Conservation (phyloP, 1,140 invertebrate genomes). For the Orussus abietinus region DNA sequence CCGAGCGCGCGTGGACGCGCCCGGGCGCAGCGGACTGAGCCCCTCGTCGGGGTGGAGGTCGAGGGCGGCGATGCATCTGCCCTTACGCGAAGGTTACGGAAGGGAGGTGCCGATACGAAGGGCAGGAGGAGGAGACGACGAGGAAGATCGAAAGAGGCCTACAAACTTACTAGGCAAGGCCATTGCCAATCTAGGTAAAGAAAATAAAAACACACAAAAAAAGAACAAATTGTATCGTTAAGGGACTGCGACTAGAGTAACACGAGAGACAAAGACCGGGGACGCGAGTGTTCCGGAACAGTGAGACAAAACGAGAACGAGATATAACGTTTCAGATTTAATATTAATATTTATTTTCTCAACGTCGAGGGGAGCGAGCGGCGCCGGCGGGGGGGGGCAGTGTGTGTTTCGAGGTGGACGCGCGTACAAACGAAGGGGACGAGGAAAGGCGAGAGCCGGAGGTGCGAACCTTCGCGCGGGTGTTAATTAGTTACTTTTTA, state of each 20-base stretch:
- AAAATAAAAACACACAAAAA: conserved; percentile 18
- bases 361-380: too few species aligned
- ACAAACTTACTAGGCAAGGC: conserved; percentile 46
- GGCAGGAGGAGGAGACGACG: too few species aligned
- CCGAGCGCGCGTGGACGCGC: too few species aligned
- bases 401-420: too few species aligned
- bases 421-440: not conserved
- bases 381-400: too few species aligned
- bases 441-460: not conserved
- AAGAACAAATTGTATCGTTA: conserved; percentile 9
- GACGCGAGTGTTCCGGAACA: conserved; percentile 2
- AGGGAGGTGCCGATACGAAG: too few species aligned
- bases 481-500: too few species aligned
- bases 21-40: too few species aligned
- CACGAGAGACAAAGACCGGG: not conserved
- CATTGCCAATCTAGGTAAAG: conserved; percentile 41
- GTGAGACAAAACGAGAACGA: conserved; percentile 25
- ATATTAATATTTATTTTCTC: conserved; percentile 52
- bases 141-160: conserved; percentile 39
- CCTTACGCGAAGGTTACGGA: too few species aligned
- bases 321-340: conserved; percentile 47
- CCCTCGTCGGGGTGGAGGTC: too few species aligned
- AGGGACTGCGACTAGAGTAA: conserved; percentile 9
- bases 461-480: too few species aligned
- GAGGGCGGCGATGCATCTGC: too few species aligned